A percentile compares a stretch with the other conserved stretches of the same genome.
Evolutionary conservation across 2,797 vertebrate species (phyloP).

Genomic region (Hafferia zeledoni): DNA sequence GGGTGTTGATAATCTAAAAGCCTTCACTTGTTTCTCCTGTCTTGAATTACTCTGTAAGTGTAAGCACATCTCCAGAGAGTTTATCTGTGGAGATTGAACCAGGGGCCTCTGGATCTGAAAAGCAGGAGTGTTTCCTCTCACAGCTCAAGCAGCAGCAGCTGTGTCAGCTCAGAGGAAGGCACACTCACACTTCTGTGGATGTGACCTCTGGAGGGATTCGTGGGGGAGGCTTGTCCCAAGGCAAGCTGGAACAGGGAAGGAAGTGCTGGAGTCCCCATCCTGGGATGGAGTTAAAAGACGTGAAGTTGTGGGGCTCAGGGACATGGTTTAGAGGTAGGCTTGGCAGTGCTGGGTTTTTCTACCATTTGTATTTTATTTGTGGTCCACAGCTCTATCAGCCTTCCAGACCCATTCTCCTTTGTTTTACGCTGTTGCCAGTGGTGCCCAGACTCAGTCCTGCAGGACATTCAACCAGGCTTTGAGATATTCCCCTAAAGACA

Average conservation of each 20-base stretch:
- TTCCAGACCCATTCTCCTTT: background rate
- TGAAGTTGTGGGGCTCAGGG: rapidly evolving
- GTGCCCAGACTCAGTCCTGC: background rate
- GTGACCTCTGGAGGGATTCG: background rate
- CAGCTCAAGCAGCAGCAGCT: background rate
- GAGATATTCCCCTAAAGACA: background rate
- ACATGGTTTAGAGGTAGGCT: background rate
- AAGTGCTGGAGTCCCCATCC: background rate
- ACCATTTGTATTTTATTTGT: background rate
- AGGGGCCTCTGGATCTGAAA: background rate
- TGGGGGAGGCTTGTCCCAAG: background rate
- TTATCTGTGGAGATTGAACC: background rate
- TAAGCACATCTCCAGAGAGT: conserved; percentile 7
- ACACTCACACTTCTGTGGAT: background rate
- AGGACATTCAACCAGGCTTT: background rate
- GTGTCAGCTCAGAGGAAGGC: background rate
- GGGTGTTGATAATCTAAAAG: conserved; percentile 26
- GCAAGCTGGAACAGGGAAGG: rapidly evolving
- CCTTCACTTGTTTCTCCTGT: background rate
- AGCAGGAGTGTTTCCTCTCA: background rate
- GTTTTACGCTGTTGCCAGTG: background rate
- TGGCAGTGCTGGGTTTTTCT: background rate
- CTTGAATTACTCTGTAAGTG: background rate
- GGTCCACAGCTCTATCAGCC: background rate
- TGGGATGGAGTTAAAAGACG: no score